These are phyloP conservation scores for Mandrillus leucophaeus DNA, from an alignment of 2,113 vertebrate species.

Conservation along the genomic window DNA sequence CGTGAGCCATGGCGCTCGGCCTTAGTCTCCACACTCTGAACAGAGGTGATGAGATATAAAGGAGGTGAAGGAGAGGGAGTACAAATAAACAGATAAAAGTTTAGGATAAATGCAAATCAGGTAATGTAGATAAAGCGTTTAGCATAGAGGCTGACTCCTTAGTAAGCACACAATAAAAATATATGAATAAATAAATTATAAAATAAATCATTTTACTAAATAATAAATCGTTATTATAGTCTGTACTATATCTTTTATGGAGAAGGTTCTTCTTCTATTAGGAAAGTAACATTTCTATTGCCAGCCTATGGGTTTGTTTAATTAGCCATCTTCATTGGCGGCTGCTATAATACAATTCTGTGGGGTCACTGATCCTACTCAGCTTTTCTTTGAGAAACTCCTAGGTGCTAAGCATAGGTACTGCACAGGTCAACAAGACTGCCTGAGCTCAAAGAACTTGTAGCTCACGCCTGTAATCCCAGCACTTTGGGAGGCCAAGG, in stretches of 20 bases:
- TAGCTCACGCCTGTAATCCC: neutral
- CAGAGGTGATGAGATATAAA: neutral
- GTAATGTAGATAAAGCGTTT: neutral
- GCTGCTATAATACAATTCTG: neutral
- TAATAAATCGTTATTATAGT: neutral
- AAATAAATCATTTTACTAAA: neutral
- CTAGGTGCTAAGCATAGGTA: too few relatives aligned
- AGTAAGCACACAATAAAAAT: neutral
- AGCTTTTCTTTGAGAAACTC: neutral
- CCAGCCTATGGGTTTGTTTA: neutral
- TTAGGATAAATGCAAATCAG: neutral
- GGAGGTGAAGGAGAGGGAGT: neutral
- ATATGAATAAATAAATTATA: neutral
- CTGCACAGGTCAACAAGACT: neutral
- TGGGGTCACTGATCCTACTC: neutral
- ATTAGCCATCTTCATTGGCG: neutral
- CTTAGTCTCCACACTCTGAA: neutral
- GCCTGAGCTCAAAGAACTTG: neutral
- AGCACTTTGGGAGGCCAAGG: too few relatives aligned
- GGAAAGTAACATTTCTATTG: neutral
- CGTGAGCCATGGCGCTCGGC: neutral
- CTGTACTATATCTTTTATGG: neutral
- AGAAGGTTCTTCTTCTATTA: neutral
- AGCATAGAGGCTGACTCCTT: neutral
- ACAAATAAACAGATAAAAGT: neutral